Evolutionary conservation across 2,888 invertebrate genomes (phyloP), one percentile per base, ranked within the genome.

Genomic region (Entomobrya multifasciata): DNA sequence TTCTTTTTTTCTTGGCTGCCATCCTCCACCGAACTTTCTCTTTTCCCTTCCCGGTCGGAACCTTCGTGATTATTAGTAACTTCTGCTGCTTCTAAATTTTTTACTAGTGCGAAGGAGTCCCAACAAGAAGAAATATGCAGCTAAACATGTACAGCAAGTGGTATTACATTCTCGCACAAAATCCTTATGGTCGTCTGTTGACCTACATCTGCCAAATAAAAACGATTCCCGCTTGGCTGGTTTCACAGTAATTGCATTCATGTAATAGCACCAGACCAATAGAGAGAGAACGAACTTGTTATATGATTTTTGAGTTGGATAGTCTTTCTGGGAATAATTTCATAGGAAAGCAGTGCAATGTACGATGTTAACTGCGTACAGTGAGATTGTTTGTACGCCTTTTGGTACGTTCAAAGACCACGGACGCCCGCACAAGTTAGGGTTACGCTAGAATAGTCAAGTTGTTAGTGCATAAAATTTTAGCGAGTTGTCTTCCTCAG

Each of bases 171-270:
- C 25, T 70, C 41, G 49, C n/a, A n/a, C n/a, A n/a, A n/a, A n/a
- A 27, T 70, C 41, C 52, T 47, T 78, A 47, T 79, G 49, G 60
- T 72, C 60, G 52, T 85, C 62, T 85, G n/a, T n/a, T n/a, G 85
- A 78, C 85, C 85, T 79, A 85, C 85, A 85, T 85, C 79, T 85
- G 85, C 79, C 85, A 85, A 85, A 85, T 74, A 85, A 79, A 74
- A 85, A 85, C 72, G 79, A 85, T 79, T 79, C 79, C 85, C 85
- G 85, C 79, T 79, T 85, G 79, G 85, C 79, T 85, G 85, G 79
- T 79, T 85, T 85, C 85, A 79, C 52, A 60, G 85, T 85, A 85
- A 85, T 85, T 85, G 78, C 85, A 85, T 85, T 85, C 85, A 72
- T 85, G 74, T 47, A 47, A 70, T 11, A 65, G 47, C 15, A 70